These are phyloP conservation scores for Ifrita kowaldi DNA, from an alignment of 2,113 vertebrate species.

Conservation along the genomic window DNA sequence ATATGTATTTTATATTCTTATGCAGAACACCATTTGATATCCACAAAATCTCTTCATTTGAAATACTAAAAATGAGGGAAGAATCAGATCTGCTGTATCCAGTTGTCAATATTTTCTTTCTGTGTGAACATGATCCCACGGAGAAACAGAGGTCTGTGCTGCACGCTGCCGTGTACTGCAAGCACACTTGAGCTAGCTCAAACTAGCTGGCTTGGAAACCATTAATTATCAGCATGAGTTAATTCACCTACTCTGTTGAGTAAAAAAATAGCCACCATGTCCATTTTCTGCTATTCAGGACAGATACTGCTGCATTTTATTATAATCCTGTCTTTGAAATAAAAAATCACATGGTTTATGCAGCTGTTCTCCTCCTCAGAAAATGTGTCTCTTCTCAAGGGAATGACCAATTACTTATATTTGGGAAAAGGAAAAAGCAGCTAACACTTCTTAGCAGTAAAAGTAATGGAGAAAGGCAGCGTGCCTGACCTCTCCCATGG, in stretches of 20 bases:
- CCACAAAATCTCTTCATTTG: not conserved
- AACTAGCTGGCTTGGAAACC: not conserved
- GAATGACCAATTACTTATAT: conserved; percentile 4
- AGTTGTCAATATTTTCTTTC: not conserved
- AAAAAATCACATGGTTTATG: not conserved
- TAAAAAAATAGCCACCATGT: not conserved
- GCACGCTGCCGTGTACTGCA: not conserved
- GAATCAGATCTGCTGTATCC: not conserved
- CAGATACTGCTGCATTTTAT: not conserved
- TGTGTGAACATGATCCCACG: not conserved
- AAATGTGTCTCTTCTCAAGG: not conserved
- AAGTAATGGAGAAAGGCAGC: not conserved
- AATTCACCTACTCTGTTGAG: not conserved
- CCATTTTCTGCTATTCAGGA: not conserved
- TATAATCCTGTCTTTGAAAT: not conserved
- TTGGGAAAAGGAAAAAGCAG: not conserved
- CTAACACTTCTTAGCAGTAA: not conserved
- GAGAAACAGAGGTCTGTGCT: not conserved
- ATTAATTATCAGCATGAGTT: conserved; percentile 3
- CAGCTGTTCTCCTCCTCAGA: not conserved
- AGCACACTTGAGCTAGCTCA: not conserved
- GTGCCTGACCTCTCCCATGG: not conserved
- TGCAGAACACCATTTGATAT: not conserved
- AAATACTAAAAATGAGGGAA: not conserved
- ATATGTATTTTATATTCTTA: not conserved